Base-by-base conservation (phyloP, 2,888 invertebrate species). In the Theristus sp. region DNA sequence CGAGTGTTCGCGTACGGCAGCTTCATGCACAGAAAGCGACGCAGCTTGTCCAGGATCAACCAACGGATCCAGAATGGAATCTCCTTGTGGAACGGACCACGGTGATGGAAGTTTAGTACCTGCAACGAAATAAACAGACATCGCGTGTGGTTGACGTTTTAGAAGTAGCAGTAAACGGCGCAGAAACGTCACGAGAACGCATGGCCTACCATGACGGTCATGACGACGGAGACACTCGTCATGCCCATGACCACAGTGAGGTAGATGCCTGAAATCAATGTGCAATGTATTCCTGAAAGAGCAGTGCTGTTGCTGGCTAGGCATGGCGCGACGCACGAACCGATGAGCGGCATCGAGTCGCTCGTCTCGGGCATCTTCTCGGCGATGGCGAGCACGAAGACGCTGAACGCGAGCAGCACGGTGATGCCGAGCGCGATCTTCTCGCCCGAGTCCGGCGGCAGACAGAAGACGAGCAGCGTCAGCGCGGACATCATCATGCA, bases 401-500 rank as follows among this genome's bases (percentile, higher is more conserved):
- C 66, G 64, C 63, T 24, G 26, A 81, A 80, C 13, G 80, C 80
- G 56, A 81, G 73, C 20, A 81, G 73, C 20, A 80, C 80, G 13
- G 80, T 81, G 63, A 80, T 76, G 25, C 80, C 80, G 1, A 80
- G 71, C 3, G 79, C 80, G 49, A 80, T 78, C 67, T 81, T 80
- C 70, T 80, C 79, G 1, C 79, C 79, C 2, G 76, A 76, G 64
- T 79, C 79, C 1, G 80, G 79, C 1, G 80, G 80, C 56, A 80
- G 70, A 63, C 77, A 75, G 69, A 80, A 80, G 20, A 79, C 79
- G 13, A 80, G 75, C 58, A 81, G 71, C 0, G 80, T 81, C 57
- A 81, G 70, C 81, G 85, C 57, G 75, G 80, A 56, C 85, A 81
- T 75, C 76, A 81, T 76, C 68, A 80, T 76, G 68, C 80, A 81